Percentiles rank a stretch among this genome's conserved stretches.
Evolutionary conservation across 2,888 invertebrate species (phyloP).

Genomic region (Mesopsocus fuscifrons): DNA sequence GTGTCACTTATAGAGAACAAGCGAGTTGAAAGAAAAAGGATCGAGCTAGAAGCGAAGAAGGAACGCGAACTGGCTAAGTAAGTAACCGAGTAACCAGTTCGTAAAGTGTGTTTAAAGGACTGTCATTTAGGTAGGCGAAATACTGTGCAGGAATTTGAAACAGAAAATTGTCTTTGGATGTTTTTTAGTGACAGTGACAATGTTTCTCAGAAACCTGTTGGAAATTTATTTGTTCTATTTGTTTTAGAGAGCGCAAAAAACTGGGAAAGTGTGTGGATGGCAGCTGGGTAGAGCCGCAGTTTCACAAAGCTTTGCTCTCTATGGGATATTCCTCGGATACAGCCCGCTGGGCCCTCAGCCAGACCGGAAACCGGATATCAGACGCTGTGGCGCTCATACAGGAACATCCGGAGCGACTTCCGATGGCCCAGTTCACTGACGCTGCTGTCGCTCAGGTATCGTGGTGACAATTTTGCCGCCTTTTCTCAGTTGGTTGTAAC

Average conservation of each 20-base stretch:
- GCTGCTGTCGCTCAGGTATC: too few species aligned
- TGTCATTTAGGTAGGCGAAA: too few species aligned
- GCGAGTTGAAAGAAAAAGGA: slow-evolving; percentile 28
- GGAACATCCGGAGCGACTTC: slow-evolving; percentile 35
- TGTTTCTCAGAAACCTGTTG: too few species aligned
- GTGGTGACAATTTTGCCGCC: too few species aligned
- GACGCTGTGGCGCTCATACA: slow-evolving; percentile 42
- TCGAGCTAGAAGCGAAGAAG: slow-evolving; percentile 26
- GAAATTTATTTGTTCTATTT: slow-evolving; percentile 11
- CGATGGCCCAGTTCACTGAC: too few species aligned
- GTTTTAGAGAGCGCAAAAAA: slow-evolving; percentile 28
- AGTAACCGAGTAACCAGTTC: too few species aligned
- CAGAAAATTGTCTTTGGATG: too few species aligned
- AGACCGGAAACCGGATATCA: slow-evolving; percentile 46
- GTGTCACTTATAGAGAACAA: slow-evolving; percentile 42
- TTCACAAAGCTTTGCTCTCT: slow-evolving; percentile 33
- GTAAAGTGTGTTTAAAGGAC: too few species aligned
- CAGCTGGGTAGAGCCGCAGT: slow-evolving; percentile 29
- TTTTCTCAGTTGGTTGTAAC: too few species aligned
- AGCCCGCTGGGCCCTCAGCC: slow-evolving; percentile 39
- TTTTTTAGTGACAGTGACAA: too few species aligned
- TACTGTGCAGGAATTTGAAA: too few species aligned
- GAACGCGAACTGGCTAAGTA: slow-evolving; percentile 15
- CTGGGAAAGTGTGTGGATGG: slow-evolving; percentile 42
- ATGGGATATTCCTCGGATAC: slow-evolving; percentile 49